These are phyloP conservation scores for Micoletzkya japonica DNA, from an alignment of 2,888 invertebrate species.

Conservation along the genomic window DNA sequence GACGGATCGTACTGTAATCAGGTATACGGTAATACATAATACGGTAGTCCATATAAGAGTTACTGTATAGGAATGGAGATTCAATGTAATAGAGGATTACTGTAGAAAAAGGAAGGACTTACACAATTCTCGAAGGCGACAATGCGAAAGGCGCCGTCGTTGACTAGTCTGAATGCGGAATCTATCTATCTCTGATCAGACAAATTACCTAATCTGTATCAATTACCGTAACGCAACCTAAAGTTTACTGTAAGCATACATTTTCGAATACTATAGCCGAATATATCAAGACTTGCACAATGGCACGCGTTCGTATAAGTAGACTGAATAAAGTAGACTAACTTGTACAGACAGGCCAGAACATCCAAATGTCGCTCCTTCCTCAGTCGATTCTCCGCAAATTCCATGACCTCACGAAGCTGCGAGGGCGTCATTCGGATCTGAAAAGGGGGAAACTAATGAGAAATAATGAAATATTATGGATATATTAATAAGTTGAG, in stretches of 20 bases:
- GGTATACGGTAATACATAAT: neutral
- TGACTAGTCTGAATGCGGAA: conserved; percentile 11
- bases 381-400: conserved; percentile 11
- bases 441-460: neutral
- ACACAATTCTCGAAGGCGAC: conserved; percentile 25
- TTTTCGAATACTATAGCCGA: no score
- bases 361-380: conserved; percentile 20
- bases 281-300: neutral
- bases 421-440: conserved; percentile 24
- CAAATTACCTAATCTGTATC: neutral
- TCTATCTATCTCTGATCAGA: neutral
- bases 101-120: neutral
- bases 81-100: neutral
- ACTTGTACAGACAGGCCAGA: conserved; percentile 27
- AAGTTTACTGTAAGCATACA: no score
- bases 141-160: conserved; percentile 28
- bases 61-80: neutral
- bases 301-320: neutral
- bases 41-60: neutral
- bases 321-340: neutral
- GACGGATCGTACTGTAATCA: conserved; percentile 26
- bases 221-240: no score
- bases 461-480: neutral
- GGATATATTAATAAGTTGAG: no score
- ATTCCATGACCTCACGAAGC: conserved; percentile 23